Evolutionary conservation across 2,888 invertebrate species (phyloP), one percentile per base, ranked within the genome.

Genomic region (Andrena haemorrhoa): DNA sequence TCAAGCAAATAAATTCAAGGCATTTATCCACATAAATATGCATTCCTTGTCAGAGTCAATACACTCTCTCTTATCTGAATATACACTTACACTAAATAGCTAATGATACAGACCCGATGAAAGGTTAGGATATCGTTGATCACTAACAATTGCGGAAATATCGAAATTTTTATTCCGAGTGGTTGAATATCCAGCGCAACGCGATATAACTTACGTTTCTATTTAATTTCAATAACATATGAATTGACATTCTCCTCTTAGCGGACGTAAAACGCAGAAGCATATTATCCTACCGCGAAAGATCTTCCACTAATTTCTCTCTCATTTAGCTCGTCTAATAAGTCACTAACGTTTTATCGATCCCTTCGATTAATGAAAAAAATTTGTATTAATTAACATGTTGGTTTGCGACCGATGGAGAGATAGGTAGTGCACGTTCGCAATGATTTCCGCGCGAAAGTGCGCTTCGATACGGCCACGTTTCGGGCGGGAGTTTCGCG

Each of bases 401-500:
- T 20, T 63, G 0, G 5, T 53, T 49, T 8, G 29, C 41, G 31
- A 41, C 0, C 33, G 26, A n/a, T 58, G 35, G 53, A 10, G 56
- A 74, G 12, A 1, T 10, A 63, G 16, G n/a, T 72, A 41, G 31
- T n/a, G 35, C 31, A 66, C 33, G 26, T 66, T 10, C 29, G 26
- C 20, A 53, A 47, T 41, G 33, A 0, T 20, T 41, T 49, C 12
- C 7, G 3, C 23, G 12, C 2, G 51, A 3, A 47, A 70, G 56
- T 10, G 20, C 6, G 12, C 53, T 69, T 80, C 47, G n/a, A 53
- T 79, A 31, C 26, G 33, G 70, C 53, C 31, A 60, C 68, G 66
- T 66, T 78, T 75, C 47, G 10, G 75, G 82, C 84, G 81, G 81
- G 79, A 86, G 76, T 31, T 33, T 49, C 8, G 64, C 58, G 60